phyloP scores from a whole-genome alignment of 1,140 invertebrate species.

The Zelostemma sp. region DNA sequence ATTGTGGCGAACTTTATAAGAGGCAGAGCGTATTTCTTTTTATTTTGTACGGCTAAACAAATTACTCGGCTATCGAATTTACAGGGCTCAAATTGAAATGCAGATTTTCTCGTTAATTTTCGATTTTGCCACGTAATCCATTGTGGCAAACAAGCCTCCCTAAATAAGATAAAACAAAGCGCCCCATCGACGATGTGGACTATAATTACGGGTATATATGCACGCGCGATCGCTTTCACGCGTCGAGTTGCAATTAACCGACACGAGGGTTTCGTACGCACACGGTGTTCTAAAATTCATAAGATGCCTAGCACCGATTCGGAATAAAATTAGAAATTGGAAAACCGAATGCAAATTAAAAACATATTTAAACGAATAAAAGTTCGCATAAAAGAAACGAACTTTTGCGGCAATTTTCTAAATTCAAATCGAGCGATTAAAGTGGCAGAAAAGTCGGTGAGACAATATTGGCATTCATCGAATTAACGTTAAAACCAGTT shows the following conservation, averaged over 20 bases:
- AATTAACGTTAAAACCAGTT: constrained; percentile 7
- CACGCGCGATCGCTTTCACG: constrained; percentile 51
- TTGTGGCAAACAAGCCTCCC: constrained; percentile 21
- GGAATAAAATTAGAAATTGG: too few relatives aligned
- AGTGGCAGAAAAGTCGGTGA: background rate
- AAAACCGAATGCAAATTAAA: too few relatives aligned
- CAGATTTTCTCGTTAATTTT: constrained; percentile 11
- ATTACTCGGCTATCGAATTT: too few relatives aligned
- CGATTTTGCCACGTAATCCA: constrained; percentile 17
- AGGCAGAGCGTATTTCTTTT: background rate
- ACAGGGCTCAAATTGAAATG: too few relatives aligned
- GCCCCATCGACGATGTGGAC: constrained; percentile 32
- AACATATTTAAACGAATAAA: too few relatives aligned
- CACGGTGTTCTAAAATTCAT: constrained; percentile 35
- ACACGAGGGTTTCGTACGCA: constrained; percentile 32
- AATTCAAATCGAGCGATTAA: too few relatives aligned
- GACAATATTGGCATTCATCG: constrained; percentile 3
- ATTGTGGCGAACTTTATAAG: background rate
- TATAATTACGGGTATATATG: constrained; percentile 47
- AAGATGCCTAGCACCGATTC: constrained; percentile 18
- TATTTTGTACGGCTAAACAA: too few relatives aligned
- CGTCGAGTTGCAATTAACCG: constrained; percentile 47
- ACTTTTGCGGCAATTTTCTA: too few relatives aligned
- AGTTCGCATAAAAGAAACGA: too few relatives aligned
- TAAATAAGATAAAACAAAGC: constrained; percentile 34